Percentiles rank a stretch among this genome's conserved stretches.
phyloP scores from a whole-genome alignment of 2,888 invertebrate genomes.

The Notocelia uddmanniana region DNA sequence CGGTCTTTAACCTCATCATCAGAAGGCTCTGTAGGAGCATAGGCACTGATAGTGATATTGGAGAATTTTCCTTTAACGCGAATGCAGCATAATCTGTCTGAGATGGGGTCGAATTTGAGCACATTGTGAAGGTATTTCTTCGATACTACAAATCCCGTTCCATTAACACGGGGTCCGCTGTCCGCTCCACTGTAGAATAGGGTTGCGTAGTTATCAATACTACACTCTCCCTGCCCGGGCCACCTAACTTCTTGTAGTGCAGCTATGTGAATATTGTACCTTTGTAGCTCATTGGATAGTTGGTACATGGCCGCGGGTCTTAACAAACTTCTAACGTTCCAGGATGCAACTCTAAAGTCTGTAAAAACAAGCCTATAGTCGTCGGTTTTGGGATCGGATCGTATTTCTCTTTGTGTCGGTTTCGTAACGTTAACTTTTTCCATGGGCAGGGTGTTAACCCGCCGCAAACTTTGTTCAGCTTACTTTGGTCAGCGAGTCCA shows the following conservation, averaged over 20 bases:
- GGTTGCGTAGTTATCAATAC: slow-evolving; percentile 4
- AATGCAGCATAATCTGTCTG: slow-evolving; percentile 39
- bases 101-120: slow-evolving; percentile 34
- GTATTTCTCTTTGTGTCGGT: not conserved
- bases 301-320: slow-evolving; percentile 3
- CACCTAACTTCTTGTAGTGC: slow-evolving; percentile 32
- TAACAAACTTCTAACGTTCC: not conserved
- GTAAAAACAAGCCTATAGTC: not conserved
- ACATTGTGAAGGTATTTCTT: slow-evolving; percentile 16
- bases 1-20: too few relatives aligned
- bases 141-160: slow-evolving; percentile 35
- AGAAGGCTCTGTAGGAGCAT: slow-evolving; percentile 38
- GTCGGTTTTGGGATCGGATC: slow-evolving; percentile 15
- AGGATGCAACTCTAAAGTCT: slow-evolving; percentile 3
- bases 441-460: not conserved
- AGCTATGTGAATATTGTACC: not conserved
- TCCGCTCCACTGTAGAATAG: slow-evolving; percentile 37
- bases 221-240: slow-evolving; percentile 34
- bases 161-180: slow-evolving; percentile 7
- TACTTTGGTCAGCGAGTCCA: slow-evolving; percentile 45
- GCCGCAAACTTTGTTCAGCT: slow-evolving; percentile 38
- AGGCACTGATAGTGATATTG: slow-evolving; percentile 39
- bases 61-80: slow-evolving; percentile 35
- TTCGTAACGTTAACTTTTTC: slow-evolving; percentile 10
- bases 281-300: not conserved